These are phyloP conservation scores for Lycodopsis pacificus DNA, from an alignment of 2,797 vertebrate species.

Conservation along the genomic window DNA sequence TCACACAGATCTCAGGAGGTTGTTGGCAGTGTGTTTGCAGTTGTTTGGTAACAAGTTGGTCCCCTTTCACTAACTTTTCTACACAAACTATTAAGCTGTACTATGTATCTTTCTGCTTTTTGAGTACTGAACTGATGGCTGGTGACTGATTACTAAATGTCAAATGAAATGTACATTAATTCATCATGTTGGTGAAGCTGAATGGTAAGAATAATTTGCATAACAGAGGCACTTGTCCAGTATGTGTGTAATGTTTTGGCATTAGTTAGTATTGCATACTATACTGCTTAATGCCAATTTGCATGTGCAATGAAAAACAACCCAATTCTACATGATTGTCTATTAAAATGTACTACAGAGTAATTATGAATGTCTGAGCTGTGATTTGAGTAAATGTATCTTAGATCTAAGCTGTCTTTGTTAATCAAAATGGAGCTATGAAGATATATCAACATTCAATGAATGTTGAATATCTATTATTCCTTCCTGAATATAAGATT, in stretches of 20 bases:
- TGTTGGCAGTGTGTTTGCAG: constrained; percentile 81
- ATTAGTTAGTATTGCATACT: constrained; percentile 51
- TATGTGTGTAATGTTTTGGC: constrained; percentile 63
- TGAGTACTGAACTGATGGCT: constrained; percentile 49
- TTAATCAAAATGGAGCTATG: constrained; percentile 30
- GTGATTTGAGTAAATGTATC: constrained; percentile 15
- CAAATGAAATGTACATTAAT: constrained; percentile 45
- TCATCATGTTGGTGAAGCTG: constrained; percentile 38
- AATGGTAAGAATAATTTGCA: constrained; percentile 60
- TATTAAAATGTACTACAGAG: constrained; percentile 56
- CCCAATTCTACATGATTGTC: constrained; percentile 72
- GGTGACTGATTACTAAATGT: constrained; percentile 48
- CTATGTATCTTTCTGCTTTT: constrained; percentile 31
- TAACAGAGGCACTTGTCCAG: constrained; percentile 82
- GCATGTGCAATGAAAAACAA: constrained; percentile 41
- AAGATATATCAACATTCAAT: constrained; percentile 43
- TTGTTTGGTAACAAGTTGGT: constrained; percentile 80
- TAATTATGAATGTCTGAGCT: constrained; percentile 18
- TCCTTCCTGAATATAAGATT: constrained; percentile 16
- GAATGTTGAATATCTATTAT: constrained; percentile 21
- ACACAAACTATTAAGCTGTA: constrained; percentile 56
- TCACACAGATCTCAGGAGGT: constrained; percentile 56
- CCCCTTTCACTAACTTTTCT: constrained; percentile 66
- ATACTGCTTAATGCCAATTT: constrained; percentile 41
- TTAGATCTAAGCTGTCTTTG: constrained; percentile 21